Evolutionary conservation across 2,113 vertebrate species (phyloP), one percentile per base, ranked within the genome.

Genomic region (Cinclus mexicanus): DNA sequence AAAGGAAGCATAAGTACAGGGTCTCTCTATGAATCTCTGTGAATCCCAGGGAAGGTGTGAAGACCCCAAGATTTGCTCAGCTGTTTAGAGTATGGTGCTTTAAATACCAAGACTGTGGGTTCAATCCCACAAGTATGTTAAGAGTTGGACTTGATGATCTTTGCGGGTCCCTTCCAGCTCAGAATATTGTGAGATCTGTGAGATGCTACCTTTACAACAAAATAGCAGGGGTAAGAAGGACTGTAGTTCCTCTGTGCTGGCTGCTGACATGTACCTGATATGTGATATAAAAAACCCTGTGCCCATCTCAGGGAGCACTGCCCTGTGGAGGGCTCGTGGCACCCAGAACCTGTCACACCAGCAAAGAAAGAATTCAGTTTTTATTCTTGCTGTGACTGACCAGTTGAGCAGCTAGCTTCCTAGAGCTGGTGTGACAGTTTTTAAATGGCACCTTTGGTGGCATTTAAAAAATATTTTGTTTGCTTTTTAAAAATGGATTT

Each of bases 301-400:
- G 41, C 18, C 47, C 2, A 10, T 9, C 4, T 19, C 0, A 1
- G 46, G 56, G 12, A 74, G 7, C 3, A 3, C 9, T 33, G 46
- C 14, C 42, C 29, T 41, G 21, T 9, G 2, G 13, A 47, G 11
- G 13, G 17, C 19, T 46, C 20, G 17, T 67, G 55, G 7, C 26
- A 61, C 8, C 10, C 59, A 47, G 28, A 19, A 60, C 15, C 19
- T 5, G 1, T 19, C 46, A 46, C 12, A 83, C 37, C 11, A 33
- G 21, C 22, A 31, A 7, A 8, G 9, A 26, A 74, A 57, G 2
- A 2, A 3, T 23, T 59, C 41, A 6, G 6, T 14, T 75, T 92
- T 78, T 31, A 70, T 23, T 20, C 10, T 61, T 87, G 28, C 33
- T 77, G 41, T 57, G 42, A 28, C n/a, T 81, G 35, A 46, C 0